These are phyloP conservation scores for Archilochus colubris DNA, from an alignment of 2,113 vertebrate genomes.

Conservation along the genomic window DNA sequence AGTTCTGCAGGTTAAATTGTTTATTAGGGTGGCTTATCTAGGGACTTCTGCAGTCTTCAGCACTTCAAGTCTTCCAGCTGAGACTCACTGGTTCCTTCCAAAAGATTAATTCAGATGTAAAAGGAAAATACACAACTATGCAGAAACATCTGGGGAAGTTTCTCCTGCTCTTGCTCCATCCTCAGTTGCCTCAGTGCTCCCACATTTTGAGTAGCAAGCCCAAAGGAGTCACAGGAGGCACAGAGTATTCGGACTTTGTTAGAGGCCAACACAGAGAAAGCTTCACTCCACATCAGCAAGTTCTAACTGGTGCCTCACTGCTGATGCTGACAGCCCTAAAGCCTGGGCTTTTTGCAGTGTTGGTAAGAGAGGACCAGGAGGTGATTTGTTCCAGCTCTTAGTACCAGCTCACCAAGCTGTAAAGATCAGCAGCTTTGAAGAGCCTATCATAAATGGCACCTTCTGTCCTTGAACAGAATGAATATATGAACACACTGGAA, in stretches of 20 bases:
- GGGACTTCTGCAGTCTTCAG: neutral
- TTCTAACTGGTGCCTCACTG: neutral
- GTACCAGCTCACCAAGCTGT: neutral
- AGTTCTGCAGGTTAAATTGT: neutral
- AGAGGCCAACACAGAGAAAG: neutral
- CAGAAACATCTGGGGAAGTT: neutral
- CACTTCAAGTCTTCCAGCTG: neutral
- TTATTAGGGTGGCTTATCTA: neutral
- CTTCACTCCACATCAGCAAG: neutral
- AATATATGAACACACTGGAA: neutral
- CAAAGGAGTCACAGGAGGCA: neutral
- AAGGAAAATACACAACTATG: neutral
- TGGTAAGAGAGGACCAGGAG: neutral
- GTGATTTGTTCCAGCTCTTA: neutral
- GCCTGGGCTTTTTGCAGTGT: neutral
- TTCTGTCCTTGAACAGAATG: neutral
- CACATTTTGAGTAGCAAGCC: neutral
- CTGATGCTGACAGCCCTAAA: neutral
- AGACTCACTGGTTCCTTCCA: neutral
- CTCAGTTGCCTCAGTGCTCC: neutral
- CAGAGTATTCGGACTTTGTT: accelerated
- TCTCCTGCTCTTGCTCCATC: neutral
- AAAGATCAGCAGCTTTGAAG: neutral
- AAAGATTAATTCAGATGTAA: neutral
- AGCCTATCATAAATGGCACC: neutral